Percentiles rank a stretch among this genome's conserved stretches.
Evolutionary conservation across 2,113 vertebrate genomes (phyloP).

Genomic region (Silurus glanis): DNA sequence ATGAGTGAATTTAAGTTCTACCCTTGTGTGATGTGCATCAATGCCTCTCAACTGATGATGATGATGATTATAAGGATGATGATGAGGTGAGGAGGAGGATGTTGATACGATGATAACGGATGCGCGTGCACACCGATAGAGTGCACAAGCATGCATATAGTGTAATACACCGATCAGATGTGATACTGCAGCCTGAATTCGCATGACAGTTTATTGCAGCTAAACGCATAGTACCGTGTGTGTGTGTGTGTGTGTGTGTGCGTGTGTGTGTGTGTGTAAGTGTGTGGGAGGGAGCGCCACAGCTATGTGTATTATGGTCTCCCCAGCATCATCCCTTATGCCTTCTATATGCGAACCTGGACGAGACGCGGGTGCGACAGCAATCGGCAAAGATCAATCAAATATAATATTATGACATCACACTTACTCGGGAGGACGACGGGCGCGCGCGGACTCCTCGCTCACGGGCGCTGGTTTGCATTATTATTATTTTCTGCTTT

Average conservation of each 20-base stretch:
- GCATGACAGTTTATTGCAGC: constrained; percentile 14
- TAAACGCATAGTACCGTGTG: background rate
- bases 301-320: constrained; percentile 29
- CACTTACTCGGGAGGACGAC: constrained; percentile 62
- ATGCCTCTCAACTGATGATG: constrained; percentile 62
- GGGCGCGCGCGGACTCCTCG: constrained; percentile 54
- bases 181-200: constrained; percentile 4
- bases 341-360: background rate
- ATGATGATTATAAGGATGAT: constrained; percentile 46
- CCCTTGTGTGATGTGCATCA: constrained; percentile 18
- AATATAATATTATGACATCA: background rate
- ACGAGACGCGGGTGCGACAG: constrained; percentile 56
- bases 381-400: background rate
- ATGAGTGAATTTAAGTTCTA: constrained; percentile 55
- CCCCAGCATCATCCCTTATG: constrained; percentile 12
- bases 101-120: background rate
- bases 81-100: background rate
- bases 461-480: constrained; percentile 57
- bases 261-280: constrained; percentile 24
- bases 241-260: background rate
- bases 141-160: background rate
- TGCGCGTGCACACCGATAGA: background rate
- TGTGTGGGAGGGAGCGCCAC: constrained; percentile 40
- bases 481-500: background rate
- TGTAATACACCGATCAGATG: background rate